phyloP scores from a whole-genome alignment of 2,797 vertebrate genomes.

The Cuniculus paca region DNA sequence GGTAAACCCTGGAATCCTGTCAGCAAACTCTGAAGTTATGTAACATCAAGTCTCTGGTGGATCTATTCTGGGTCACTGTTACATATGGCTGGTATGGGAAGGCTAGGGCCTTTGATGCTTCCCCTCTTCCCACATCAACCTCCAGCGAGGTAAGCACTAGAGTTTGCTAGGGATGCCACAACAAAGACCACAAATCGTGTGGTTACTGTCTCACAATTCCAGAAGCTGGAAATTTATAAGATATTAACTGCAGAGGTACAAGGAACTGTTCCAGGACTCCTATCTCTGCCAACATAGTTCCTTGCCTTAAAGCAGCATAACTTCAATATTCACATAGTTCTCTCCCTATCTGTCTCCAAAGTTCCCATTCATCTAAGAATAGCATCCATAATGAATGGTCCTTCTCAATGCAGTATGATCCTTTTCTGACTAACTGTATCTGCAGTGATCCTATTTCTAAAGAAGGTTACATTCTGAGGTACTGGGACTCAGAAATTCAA shows the following conservation, averaged over 20 bases:
- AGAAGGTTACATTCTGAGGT: neutral
- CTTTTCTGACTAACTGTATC: neutral
- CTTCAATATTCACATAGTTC: neutral
- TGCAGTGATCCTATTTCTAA: constrained; percentile 8
- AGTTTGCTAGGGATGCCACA: neutral
- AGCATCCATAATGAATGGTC: neutral
- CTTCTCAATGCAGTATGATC: neutral
- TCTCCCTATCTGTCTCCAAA: neutral
- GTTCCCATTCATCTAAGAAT: neutral
- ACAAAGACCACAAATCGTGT: neutral
- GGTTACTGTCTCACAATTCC: neutral
- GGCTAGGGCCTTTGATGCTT: neutral
- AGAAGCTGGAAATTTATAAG: neutral
- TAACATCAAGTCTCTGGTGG: neutral
- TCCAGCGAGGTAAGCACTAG: neutral
- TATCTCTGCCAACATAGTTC: neutral
- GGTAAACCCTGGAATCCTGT: neutral
- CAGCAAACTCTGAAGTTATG: neutral
- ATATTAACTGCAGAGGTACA: neutral
- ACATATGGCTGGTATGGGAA: neutral
- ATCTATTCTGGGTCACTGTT: neutral
- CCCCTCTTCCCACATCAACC: neutral
- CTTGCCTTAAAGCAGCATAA: neutral
- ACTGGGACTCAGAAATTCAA: neutral
- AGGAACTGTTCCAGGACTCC: neutral